Evolutionary conservation across 2,797 vertebrate genomes (phyloP).

Genomic region (Agapornis canus): DNA sequence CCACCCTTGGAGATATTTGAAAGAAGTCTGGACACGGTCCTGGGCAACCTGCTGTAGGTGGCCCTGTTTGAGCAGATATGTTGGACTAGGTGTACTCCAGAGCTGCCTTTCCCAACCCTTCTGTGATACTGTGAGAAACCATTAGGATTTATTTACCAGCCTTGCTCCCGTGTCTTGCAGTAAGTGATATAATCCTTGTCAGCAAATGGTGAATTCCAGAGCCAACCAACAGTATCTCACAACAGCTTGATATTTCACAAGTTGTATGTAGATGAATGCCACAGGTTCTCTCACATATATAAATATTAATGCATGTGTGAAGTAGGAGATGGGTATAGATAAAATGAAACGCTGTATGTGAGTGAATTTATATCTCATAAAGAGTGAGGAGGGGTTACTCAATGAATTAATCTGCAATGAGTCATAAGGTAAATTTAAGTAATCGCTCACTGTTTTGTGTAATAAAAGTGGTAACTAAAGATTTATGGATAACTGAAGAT

Average conservation of each 20-base stretch:
- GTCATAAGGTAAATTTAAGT: constrained; percentile 16
- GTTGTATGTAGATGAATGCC: background rate
- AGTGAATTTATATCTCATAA: background rate
- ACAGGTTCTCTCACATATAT: background rate
- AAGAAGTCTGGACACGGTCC: fast-evolving
- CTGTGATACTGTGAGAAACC: background rate
- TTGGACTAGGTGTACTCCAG: background rate
- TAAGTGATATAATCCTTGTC: background rate
- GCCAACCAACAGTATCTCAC: background rate
- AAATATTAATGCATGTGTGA: background rate
- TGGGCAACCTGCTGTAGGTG: background rate
- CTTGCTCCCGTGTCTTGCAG: background rate
- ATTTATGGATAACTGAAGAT: constrained; percentile 24
- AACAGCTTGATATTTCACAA: background rate
- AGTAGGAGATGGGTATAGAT: background rate
- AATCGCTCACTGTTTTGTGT: background rate
- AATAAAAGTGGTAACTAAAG: background rate
- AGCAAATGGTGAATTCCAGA: background rate
- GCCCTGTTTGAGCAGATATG: background rate
- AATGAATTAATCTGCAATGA: background rate
- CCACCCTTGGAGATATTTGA: background rate
- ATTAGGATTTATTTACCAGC: background rate
- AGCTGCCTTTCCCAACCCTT: background rate
- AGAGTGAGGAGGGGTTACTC: background rate
- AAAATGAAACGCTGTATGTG: fast-evolving